Conservation (phyloP, 2,113 vertebrate genomes). For the Axis porcinus region DNA sequence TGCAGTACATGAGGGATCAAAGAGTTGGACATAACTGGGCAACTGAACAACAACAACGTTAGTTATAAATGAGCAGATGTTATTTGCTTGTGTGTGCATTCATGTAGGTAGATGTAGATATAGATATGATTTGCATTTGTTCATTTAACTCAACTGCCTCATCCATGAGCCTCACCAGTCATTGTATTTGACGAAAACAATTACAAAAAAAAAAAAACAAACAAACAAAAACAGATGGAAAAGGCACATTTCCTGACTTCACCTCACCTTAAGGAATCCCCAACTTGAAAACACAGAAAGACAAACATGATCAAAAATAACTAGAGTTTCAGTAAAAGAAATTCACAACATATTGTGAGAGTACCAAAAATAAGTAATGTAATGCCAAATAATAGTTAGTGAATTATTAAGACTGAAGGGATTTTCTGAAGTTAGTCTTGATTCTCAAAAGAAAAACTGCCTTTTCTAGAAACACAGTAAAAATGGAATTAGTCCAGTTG, state of each 20-base stretch:
- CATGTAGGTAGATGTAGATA: neutral
- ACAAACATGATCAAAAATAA: neutral
- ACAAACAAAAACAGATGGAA: neutral
- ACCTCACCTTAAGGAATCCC: neutral
- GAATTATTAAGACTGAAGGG: neutral
- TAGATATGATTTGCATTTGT: too few relatives aligned
- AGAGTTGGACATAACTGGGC: neutral
- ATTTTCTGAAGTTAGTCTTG: neutral
- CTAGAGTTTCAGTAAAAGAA: neutral
- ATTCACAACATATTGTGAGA: neutral
- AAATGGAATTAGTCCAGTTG: neutral
- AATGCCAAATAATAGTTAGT: neutral
- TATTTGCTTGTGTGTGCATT: fast-evolving
- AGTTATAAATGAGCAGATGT: neutral
- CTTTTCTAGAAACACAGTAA: neutral
- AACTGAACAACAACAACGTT: neutral
- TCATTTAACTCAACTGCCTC: neutral
- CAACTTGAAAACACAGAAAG: neutral
- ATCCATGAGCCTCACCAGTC: too few relatives aligned
- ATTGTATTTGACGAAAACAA: neutral
- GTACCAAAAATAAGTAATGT: neutral
- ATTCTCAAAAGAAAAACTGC: neutral
- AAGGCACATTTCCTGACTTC: neutral
- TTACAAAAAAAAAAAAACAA: neutral
- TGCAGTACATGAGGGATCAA: neutral